Conservation (phyloP, 2,888 invertebrate species). For the Fragum whitleyi region DNA sequence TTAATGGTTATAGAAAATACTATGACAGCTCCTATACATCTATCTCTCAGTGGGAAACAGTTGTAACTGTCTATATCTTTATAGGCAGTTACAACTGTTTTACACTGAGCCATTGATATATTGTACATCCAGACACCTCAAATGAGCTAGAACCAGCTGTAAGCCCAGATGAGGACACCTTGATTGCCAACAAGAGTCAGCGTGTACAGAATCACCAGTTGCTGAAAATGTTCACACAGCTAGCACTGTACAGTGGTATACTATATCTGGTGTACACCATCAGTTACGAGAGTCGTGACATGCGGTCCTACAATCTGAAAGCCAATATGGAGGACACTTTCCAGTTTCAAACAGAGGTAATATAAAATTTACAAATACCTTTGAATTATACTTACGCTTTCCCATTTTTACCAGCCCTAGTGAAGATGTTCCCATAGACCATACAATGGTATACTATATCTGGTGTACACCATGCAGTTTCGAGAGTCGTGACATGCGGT, state of each 20-base stretch:
- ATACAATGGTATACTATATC: slow-evolving; percentile 57
- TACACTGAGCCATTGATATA: too few relatives aligned
- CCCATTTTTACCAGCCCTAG: too few relatives aligned
- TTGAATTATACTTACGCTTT: too few relatives aligned
- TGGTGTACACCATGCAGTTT: slow-evolving; percentile 69
- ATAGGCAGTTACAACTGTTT: too few relatives aligned
- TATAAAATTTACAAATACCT: too few relatives aligned
- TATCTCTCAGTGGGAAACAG: too few relatives aligned
- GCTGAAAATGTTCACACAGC: slow-evolving; percentile 55
- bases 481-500: slow-evolving; percentile 66
- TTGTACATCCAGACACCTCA: slow-evolving; percentile 32
- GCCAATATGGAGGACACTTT: slow-evolving; percentile 50
- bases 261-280: slow-evolving; percentile 65
- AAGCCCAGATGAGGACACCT: slow-evolving; percentile 44
- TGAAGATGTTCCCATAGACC: slow-evolving; percentile 56
- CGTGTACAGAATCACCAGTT: slow-evolving; percentile 60
- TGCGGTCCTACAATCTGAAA: slow-evolving; percentile 61
- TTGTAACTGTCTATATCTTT: too few relatives aligned
- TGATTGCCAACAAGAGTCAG: slow-evolving; percentile 45
- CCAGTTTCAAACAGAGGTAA: slow-evolving; percentile 19
- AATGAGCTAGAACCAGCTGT: slow-evolving; percentile 40
- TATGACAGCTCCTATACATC: too few relatives aligned
- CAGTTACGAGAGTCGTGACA: slow-evolving; percentile 69
- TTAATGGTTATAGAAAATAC: too few relatives aligned
- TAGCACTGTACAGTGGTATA: slow-evolving; percentile 58